A percentile compares a stretch with the other conserved stretches of the same genome.
These are phyloP conservation scores for Isaurus tuberculatus DNA, from an alignment of 92 coral and sea anemone species.

Conservation along the genomic window DNA sequence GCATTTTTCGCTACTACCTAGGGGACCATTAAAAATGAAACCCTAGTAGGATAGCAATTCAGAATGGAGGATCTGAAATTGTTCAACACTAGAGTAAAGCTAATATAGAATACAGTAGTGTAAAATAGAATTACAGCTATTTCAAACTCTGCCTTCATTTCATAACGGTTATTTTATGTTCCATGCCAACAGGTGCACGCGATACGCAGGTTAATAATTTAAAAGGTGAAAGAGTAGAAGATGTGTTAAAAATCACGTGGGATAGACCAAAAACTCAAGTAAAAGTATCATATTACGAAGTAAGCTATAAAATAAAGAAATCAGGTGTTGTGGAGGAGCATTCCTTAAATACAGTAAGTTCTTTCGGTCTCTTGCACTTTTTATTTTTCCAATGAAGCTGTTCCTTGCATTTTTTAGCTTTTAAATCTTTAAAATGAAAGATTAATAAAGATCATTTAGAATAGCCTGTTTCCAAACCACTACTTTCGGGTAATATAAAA, in stretches of 20 bases:
- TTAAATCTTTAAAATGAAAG: background rate
- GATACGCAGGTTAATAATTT: background rate
- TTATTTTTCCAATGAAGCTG: background rate
- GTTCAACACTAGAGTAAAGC: too few relatives aligned
- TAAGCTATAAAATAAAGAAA: background rate
- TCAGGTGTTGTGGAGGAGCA: background rate
- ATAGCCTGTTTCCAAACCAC: too few relatives aligned
- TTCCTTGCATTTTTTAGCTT: background rate
- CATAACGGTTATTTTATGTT: background rate
- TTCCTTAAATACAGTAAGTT: background rate
- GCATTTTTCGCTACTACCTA: too few relatives aligned
- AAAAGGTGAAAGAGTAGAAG: background rate
- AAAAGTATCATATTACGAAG: background rate
- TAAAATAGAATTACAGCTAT: too few relatives aligned
- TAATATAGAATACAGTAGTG: too few relatives aligned
- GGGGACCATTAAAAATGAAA: too few relatives aligned
- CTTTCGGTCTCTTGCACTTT: background rate
- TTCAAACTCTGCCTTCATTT: background rate
- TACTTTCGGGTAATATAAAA: too few relatives aligned
- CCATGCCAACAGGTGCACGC: background rate
- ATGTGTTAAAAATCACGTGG: background rate
- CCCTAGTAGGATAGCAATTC: too few relatives aligned
- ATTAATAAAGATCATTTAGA: too few relatives aligned
- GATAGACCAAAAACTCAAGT: background rate
- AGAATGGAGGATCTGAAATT: too few relatives aligned